Percentiles rank a stretch among this genome's conserved stretches.
phyloP scores from a whole-genome alignment of 2,797 vertebrate genomes.

The Scolopax bukidnonensis region DNA sequence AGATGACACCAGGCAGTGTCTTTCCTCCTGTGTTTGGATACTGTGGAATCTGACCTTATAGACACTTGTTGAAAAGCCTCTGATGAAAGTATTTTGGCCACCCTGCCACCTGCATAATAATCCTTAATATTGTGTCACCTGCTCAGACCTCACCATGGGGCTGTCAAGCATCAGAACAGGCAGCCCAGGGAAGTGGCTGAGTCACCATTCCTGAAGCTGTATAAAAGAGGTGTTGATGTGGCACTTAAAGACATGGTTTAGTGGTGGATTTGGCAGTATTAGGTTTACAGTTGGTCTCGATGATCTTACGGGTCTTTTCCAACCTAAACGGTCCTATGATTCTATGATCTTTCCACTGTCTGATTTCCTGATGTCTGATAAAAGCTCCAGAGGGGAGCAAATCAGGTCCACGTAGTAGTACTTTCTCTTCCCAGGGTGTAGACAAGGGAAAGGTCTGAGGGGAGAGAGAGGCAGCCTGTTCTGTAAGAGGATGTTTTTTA shows the following conservation, averaged over 20 bases:
- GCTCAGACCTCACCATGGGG: not conserved
- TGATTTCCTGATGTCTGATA: not conserved
- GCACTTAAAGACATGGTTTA: not conserved
- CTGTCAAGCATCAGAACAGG: not conserved
- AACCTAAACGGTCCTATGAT: not conserved
- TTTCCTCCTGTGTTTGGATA: not conserved
- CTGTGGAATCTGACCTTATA: not conserved
- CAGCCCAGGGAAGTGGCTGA: not conserved
- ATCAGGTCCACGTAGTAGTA: accelerated
- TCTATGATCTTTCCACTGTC: not conserved
- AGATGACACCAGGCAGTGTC: not conserved
- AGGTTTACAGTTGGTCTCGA: not conserved
- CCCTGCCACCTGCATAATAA: not conserved
- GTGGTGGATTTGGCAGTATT: not conserved
- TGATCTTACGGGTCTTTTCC: not conserved
- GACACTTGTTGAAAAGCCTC: not conserved
- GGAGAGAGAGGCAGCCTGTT: not conserved
- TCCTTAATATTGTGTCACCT: not conserved
- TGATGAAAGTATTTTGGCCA: not conserved
- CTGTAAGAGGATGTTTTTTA: not conserved
- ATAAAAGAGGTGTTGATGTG: not conserved
- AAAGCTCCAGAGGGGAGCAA: not conserved
- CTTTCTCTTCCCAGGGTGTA: not conserved
- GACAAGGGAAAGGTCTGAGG: not conserved
- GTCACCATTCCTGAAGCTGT: not conserved